Evolutionary conservation across 2,797 vertebrate genomes (phyloP).

Genomic region (Pseudopleuronectes americanus): DNA sequence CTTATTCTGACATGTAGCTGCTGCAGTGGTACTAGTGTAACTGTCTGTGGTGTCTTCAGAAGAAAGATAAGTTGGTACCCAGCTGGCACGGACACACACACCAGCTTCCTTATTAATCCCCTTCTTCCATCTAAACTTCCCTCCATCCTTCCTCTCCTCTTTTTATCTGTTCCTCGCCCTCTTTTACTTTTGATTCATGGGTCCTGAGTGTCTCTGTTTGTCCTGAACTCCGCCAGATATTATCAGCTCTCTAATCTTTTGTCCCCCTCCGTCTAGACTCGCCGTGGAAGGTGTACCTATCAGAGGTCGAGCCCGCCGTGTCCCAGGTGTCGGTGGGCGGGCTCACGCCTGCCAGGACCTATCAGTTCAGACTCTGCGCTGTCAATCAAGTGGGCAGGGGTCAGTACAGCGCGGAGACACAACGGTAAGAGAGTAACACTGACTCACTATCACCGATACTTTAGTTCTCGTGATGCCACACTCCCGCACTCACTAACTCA

Average conservation of each 20-base stretch:
- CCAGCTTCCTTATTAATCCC: conserved; percentile 47
- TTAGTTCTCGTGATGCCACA: too few species aligned
- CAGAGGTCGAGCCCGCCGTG: conserved; percentile 86
- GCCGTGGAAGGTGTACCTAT: conserved; percentile 94
- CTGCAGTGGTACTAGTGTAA: conserved; percentile 47
- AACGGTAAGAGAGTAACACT: conserved; percentile 84
- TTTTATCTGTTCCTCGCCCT: not conserved
- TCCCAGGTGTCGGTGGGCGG: conserved; percentile 87
- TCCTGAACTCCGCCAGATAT: conserved; percentile 48
- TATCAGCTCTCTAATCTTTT: conserved; percentile 55
- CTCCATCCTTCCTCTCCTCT: not conserved
- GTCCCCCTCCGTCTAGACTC: conserved; percentile 85
- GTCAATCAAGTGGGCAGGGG: conserved; percentile 96
- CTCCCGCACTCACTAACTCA: conserved; percentile 13
- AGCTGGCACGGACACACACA: conserved; percentile 21
- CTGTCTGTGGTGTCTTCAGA: conserved; percentile 47
- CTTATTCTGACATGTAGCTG: conserved; percentile 29
- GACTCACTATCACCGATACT: not conserved
- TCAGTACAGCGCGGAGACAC: conserved; percentile 93
- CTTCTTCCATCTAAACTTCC: conserved; percentile 23
- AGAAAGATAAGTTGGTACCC: conserved; percentile 36
- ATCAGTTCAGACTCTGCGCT: conserved; percentile 95
- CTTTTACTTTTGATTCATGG: conserved; percentile 44
- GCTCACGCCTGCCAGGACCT: conserved; percentile 93
- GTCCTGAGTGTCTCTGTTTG: conserved; percentile 34